Percentiles rank a stretch among this genome's conserved stretches.
phyloP scores from a whole-genome alignment of 2,113 vertebrate genomes.

The Tragelaphus strepsiceros region DNA sequence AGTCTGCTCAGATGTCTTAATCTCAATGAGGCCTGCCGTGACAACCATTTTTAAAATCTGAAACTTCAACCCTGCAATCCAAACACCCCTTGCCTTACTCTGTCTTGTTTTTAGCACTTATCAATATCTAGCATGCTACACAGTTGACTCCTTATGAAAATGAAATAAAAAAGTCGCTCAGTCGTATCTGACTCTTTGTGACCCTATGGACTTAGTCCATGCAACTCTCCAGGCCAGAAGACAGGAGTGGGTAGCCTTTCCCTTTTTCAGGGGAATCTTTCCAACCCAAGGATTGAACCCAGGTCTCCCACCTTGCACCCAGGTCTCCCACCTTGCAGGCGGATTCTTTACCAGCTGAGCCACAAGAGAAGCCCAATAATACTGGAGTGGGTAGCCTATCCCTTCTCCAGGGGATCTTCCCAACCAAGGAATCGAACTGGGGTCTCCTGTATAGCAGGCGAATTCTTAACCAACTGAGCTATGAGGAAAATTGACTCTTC shows the following conservation, averaged over 20 bases:
- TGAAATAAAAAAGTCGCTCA: neutral
- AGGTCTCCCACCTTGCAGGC: too few relatives aligned
- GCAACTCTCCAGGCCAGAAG: neutral
- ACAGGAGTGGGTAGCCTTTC: too few relatives aligned
- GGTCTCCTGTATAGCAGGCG: neutral
- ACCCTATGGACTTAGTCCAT: neutral
- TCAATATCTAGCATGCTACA: neutral
- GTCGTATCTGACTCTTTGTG: neutral
- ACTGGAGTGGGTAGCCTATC: too few relatives aligned
- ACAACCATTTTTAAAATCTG: neutral
- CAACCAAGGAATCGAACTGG: rapidly evolving
- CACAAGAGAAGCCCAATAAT: too few relatives aligned
- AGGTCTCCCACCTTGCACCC: too few relatives aligned
- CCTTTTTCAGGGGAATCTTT: too few relatives aligned
- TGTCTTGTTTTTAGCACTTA: neutral
- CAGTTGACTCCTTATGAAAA: neutral
- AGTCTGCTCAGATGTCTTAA: neutral
- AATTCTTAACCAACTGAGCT: neutral
- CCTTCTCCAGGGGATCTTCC: neutral
- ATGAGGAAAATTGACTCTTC: neutral
- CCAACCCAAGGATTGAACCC: too few relatives aligned
- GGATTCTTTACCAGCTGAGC: too few relatives aligned
- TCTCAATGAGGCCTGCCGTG: neutral
- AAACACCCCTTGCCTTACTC: neutral
- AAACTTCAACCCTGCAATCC: neutral